Evolutionary conservation across 1,140 invertebrate genomes (phyloP).

Genomic region (Trypoxylus dichotomus): DNA sequence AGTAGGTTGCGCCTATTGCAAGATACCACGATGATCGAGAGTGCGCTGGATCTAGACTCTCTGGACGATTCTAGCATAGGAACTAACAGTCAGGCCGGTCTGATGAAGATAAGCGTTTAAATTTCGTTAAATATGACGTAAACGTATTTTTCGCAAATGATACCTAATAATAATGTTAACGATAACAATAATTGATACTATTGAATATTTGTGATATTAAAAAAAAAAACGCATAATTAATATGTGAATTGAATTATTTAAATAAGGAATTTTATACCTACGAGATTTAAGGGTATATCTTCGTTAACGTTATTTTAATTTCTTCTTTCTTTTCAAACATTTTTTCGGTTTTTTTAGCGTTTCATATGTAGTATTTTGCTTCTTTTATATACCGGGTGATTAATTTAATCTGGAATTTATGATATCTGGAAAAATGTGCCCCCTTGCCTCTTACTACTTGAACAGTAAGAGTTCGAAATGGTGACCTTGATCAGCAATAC

Average conservation of each 20-base stretch:
- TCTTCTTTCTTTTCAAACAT: background rate
- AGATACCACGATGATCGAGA: constrained; percentile 85
- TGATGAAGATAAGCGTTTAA: constrained; percentile 50
- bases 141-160: constrained; percentile 18
- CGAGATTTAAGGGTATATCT: background rate
- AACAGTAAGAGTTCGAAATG: no score
- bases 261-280: background rate
- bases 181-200: background rate
- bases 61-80: constrained; percentile 64
- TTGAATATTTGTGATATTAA: constrained; percentile 22
- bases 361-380: no score
- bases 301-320: background rate
- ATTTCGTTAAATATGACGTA: background rate
- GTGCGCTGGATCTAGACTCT: constrained; percentile 81
- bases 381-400: no score
- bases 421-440: no score
- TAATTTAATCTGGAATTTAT: no score
- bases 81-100: constrained; percentile 48
- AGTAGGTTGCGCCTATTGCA: constrained; percentile 72
- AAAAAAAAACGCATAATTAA: background rate
- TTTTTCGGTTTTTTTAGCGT: no score
- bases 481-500: no score
- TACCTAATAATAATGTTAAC: background rate
- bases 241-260: background rate
- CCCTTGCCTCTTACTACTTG: no score